Conservation (phyloP, 1,140 invertebrate genomes). For the Euura saliciscinereae region DNA sequence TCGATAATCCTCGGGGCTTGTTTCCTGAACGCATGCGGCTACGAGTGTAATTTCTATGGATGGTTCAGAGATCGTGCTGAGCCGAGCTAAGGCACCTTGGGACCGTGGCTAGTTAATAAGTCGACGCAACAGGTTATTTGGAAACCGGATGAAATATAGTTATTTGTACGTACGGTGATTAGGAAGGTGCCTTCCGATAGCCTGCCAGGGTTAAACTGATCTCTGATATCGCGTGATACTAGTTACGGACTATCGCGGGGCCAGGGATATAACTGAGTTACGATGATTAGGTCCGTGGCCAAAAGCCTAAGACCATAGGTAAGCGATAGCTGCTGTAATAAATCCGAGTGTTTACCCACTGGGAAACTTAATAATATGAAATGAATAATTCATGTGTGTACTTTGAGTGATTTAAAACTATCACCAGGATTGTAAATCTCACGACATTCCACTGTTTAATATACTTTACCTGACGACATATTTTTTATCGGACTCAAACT, state of each 20-base stretch:
- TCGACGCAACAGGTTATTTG: neutral
- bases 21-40: neutral
- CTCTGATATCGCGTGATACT: neutral
- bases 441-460: too few species aligned
- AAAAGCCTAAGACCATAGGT: neutral
- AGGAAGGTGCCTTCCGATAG: neutral
- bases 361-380: neutral
- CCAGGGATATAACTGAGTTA: neutral
- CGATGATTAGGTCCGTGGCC: neutral
- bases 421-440: too few species aligned
- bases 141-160: neutral
- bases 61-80: too few species aligned
- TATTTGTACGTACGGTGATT: neutral
- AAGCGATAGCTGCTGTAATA: neutral
- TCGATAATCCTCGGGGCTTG: neutral
- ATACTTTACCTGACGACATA: too few species aligned
- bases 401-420: neutral
- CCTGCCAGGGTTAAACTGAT: neutral
- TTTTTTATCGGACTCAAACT: too few species aligned
- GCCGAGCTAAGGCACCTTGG: too few species aligned
- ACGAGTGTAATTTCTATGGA: neutral
- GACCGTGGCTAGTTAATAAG: neutral
- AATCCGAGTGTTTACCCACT: neutral
- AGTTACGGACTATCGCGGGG: neutral
- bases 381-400: slow-evolving; percentile 1